A percentile compares a stretch with the other conserved stretches of the same genome.
These are phyloP conservation scores for Eupithecia dodoneata DNA, from an alignment of 2,888 invertebrate genomes.

Conservation along the genomic window DNA sequence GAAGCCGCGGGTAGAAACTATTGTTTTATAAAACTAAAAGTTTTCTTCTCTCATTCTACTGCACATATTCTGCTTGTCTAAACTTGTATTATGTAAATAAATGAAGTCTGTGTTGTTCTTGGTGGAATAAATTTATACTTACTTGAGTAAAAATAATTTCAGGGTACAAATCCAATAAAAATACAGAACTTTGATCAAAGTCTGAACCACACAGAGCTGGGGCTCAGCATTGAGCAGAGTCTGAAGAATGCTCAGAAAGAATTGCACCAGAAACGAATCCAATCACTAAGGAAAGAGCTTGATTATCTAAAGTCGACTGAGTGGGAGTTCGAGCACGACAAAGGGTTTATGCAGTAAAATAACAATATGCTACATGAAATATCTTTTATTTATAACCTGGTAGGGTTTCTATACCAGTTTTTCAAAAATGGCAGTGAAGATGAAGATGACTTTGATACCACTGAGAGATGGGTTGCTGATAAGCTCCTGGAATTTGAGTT, in stretches of 20 bases:
- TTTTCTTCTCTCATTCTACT: no score
- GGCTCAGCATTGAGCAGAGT: constrained; percentile 82
- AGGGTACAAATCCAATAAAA: constrained; percentile 65
- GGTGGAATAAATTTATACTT: neutral
- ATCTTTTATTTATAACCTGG: constrained; percentile 65
- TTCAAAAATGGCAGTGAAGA: constrained; percentile 55
- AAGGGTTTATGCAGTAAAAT: constrained; percentile 84
- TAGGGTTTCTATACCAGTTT: constrained; percentile 45
- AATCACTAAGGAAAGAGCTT: constrained; percentile 88
- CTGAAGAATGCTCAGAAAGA: constrained; percentile 85
- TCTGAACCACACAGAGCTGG: constrained; percentile 80
- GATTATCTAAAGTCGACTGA: constrained; percentile 91
- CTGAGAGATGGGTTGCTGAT: constrained; percentile 70
- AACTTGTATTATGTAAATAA: neutral
- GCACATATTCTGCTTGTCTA: no score
- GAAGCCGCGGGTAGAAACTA: no score
- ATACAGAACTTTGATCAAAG: constrained; percentile 76
- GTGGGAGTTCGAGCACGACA: constrained; percentile 91
- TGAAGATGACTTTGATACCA: constrained; percentile 55
- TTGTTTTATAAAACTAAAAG: no score
- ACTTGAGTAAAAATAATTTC: constrained; percentile 44
- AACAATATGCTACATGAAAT: constrained; percentile 76
- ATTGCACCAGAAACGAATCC: constrained; percentile 88
- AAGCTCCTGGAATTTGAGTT: constrained; percentile 72
- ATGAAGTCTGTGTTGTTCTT: neutral